Base-by-base conservation (phyloP, 2,113 vertebrate species). In the Acanthisitta chloris region DNA sequence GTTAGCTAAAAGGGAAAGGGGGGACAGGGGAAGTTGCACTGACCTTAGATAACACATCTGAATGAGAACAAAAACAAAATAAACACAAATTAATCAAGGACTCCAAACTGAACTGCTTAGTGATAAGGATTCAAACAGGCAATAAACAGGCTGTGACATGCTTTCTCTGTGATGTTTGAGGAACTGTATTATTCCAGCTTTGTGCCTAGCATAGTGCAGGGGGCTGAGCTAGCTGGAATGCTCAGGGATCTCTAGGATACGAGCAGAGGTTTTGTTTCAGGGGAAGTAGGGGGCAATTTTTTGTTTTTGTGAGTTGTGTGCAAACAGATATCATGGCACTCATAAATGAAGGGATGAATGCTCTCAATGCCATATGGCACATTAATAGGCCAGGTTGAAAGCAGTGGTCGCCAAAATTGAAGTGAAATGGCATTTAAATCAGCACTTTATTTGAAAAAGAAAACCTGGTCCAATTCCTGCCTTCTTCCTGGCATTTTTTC, bases 61-160 rank as follows among this genome's bases (percentile, higher is more conserved):
- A 25, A 42, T 67, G 52, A 54, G 88, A 90, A 97, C 94, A 95
- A 92, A 78, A 91, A 86, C n/a, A 90, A 93, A 92, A 89, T 74
- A 96, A 92, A 95, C 81, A 95, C 43, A 92, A 87, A 95, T 95
- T 86, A 95, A 92, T 95, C 88, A 96, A 96, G 86, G 78, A 91
- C 86, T 80, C 92, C 36, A 86, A 86, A 86, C 62, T 36, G 25
- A 94, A n/a, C 26, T 4, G 20, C 25, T 38, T n/a, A 20, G 91
- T 92, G 91, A 94, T 83, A 95, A 97, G 76, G 71, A 96, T 87
- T 80, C 66, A 85, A 85, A 45, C 7, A 43, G 52, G 77, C 86
- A 73, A 85, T 59, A 96, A 95, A 95, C 92, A 96, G 77, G 54
- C 71, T 40, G 67, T 51, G 62, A 73, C 66, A 31, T 69, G 61